phyloP scores from a whole-genome alignment of 2,797 vertebrate species.

The Gorsachius magnificus region DNA sequence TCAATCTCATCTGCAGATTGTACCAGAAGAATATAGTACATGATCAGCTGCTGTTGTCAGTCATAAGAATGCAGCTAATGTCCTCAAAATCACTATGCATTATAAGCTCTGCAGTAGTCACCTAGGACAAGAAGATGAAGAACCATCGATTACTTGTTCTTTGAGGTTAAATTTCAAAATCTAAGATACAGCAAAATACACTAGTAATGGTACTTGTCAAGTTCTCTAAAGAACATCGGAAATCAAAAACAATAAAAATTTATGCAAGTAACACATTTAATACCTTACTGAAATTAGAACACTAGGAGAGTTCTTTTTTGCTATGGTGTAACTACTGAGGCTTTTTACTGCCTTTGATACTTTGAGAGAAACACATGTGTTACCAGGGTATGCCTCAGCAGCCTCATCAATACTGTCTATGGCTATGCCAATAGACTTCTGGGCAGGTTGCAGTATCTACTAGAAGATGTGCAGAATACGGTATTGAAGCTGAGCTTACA shows the following conservation, averaged over 20 bases:
- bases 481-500: not conserved
- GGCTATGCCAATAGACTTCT: not conserved
- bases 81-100: not conserved
- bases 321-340: not conserved
- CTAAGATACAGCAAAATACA: not conserved
- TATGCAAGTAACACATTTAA: not conserved
- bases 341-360: not conserved
- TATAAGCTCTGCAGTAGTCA: not conserved
- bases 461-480: rapidly evolving
- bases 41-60: not conserved
- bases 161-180: not conserved
- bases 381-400: not conserved
- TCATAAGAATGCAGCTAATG: not conserved
- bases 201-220: not conserved
- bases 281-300: not conserved
- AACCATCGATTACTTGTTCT: not conserved
- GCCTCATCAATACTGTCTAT: not conserved
- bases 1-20: not conserved
- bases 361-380: not conserved
- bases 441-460: not conserved
- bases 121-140: not conserved
- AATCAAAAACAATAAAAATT: not conserved
- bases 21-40: not conserved
- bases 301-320: not conserved
- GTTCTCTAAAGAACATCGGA: not conserved